These are phyloP conservation scores for Euschistus heros DNA, from an alignment of 1,140 invertebrate species.

Conservation along the genomic window DNA sequence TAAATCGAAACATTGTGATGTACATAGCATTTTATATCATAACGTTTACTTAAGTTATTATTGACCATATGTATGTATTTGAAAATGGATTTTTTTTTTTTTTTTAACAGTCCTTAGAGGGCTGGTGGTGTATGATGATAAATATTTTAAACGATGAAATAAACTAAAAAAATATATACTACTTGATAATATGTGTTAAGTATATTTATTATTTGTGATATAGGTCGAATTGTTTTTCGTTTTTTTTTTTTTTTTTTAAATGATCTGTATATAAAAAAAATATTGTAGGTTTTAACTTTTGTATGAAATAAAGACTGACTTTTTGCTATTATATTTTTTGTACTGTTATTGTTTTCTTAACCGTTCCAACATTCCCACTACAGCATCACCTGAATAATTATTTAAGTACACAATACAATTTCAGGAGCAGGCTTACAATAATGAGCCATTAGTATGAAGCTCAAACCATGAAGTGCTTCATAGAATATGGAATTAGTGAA, in stretches of 20 bases:
- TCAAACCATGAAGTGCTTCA: too few relatives aligned
- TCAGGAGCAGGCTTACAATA: too few relatives aligned
- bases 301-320: slow-evolving; percentile 1
- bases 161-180: background rate
- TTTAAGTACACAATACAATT: too few relatives aligned
- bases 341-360: too few relatives aligned
- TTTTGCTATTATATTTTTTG: background rate
- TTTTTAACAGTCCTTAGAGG: too few relatives aligned
- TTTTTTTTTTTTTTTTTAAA: background rate
- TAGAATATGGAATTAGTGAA: too few relatives aligned
- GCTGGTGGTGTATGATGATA: background rate
- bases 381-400: too few relatives aligned
- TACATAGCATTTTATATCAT: background rate
- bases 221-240: background rate
- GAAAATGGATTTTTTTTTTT: background rate
- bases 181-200: background rate
- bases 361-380: too few relatives aligned
- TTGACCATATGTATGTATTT: background rate
- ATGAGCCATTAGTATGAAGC: too few relatives aligned
- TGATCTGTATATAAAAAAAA: background rate
- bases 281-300: background rate
- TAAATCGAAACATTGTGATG: background rate
- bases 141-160: background rate
- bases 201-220: background rate
- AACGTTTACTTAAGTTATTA: background rate